Conservation (phyloP, 2,888 invertebrate genomes). For the Actias luna region DNA sequence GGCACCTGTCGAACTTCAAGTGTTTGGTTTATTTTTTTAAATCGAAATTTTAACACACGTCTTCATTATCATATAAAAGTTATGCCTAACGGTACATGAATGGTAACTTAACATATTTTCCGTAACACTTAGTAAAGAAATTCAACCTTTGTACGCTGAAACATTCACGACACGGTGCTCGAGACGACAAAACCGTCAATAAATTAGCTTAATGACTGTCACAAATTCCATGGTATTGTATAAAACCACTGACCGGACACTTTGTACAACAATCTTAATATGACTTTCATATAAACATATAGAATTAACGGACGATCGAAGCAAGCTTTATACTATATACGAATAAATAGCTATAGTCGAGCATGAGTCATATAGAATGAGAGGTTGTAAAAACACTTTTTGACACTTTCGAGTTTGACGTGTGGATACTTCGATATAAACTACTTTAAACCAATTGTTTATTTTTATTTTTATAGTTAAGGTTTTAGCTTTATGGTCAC, state of each 20-base stretch:
- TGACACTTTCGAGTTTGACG: too few species aligned
- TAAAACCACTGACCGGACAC: slow-evolving; percentile 45
- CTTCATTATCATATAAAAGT: slow-evolving; percentile 17
- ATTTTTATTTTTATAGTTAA: too few species aligned
- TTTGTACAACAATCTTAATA: slow-evolving; percentile 32
- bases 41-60: slow-evolving; percentile 1
- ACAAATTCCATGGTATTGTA: slow-evolving; percentile 51
- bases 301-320: not conserved
- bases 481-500: too few species aligned
- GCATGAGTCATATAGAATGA: too few species aligned
- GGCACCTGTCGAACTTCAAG: not conserved
- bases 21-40: slow-evolving; percentile 6
- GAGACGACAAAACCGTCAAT: slow-evolving; percentile 49
- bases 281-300: slow-evolving; percentile 27
- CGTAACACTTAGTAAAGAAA: slow-evolving; percentile 8
- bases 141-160: slow-evolving; percentile 27
- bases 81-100: slow-evolving; percentile 42
- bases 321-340: not conserved
- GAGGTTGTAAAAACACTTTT: too few species aligned
- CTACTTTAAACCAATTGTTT: too few species aligned
- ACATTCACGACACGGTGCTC: slow-evolving; percentile 30
- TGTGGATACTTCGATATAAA: too few species aligned
- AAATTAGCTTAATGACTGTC: slow-evolving; percentile 59
- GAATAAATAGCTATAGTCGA: not conserved
- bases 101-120: slow-evolving; percentile 38